Conservation (phyloP, 2,113 vertebrate species). For the Steatornis caripensis region DNA sequence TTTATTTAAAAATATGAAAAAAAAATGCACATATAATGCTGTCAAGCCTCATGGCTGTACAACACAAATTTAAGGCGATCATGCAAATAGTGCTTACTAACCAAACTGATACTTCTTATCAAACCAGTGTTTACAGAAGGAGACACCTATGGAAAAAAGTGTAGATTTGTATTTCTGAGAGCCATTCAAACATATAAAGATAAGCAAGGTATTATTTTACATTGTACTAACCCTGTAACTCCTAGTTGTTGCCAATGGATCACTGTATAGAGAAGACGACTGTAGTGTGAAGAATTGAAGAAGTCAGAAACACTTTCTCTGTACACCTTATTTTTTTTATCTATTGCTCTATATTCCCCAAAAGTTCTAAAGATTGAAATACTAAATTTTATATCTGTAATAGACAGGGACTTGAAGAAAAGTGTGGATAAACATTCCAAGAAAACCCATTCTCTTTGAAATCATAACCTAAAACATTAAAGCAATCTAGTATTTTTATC, state of each 20-base stretch:
- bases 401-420: not conserved
- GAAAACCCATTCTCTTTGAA: not conserved
- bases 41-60: not conserved
- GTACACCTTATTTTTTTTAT: fast-evolving
- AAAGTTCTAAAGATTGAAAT: not conserved
- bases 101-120: constrained; percentile 85
- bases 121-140: constrained; percentile 73
- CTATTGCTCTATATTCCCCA: not conserved
- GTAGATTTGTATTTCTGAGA: not conserved
- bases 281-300: constrained; percentile 19
- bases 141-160: constrained; percentile 66
- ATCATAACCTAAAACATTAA: not conserved
- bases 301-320: not conserved
- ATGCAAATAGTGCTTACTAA: constrained; percentile 75
- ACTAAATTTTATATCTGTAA: not conserved
- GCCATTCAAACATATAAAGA: not conserved
- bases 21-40: not conserved
- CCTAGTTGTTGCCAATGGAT: constrained; percentile 65
- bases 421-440: not conserved
- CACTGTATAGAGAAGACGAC: constrained; percentile 75
- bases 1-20: not conserved
- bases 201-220: not conserved
- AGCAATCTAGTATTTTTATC: not conserved
- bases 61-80: not conserved
- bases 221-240: constrained; percentile 78